Evolutionary conservation across 1,140 invertebrate species (phyloP).

Genomic region (Drosophila biarmipes): DNA sequence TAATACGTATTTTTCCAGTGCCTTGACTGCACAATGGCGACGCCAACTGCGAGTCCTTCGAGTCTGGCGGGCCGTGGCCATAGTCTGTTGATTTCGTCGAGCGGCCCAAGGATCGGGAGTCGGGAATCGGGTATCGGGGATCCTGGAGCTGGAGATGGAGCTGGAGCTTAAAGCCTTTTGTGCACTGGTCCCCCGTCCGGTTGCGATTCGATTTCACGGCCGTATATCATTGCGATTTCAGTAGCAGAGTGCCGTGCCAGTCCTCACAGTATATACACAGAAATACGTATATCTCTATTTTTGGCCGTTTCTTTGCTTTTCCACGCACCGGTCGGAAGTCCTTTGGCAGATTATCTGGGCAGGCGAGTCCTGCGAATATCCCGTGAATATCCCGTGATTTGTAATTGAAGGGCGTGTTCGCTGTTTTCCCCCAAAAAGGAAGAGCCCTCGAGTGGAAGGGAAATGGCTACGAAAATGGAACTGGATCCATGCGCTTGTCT

Average conservation of each 20-base stretch:
- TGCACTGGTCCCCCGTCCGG: not conserved
- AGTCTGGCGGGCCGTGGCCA: constrained; percentile 34
- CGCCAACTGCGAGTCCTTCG: constrained; percentile 25
- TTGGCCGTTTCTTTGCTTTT: constrained; percentile 36
- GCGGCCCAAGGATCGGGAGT: constrained; percentile 33
- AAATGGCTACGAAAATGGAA: constrained; percentile 1
- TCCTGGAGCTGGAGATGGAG: constrained; percentile 18
- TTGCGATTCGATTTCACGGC: constrained; percentile 70
- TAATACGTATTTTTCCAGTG: constrained; percentile 3
- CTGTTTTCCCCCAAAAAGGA: constrained; percentile 20
- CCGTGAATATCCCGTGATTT: constrained; percentile 58
- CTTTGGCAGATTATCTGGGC: constrained; percentile 82
- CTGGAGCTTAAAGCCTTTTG: constrained; percentile 66
- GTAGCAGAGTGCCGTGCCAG: constrained; percentile 57
- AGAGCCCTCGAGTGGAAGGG: constrained; percentile 33
- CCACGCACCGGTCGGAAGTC: constrained; percentile 80
- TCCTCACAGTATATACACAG: not conserved
- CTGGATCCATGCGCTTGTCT: constrained; percentile 34
- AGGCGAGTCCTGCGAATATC: constrained; percentile 38
- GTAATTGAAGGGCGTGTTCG: constrained; percentile 84
- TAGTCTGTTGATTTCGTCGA: constrained; percentile 79
- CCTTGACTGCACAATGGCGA: constrained; percentile 14
- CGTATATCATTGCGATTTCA: constrained; percentile 82
- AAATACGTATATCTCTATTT: not conserved
- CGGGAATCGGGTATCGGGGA: too few species aligned